Percentiles rank a stretch among this genome's conserved stretches.
Conservation (phyloP, 2,797 vertebrate genomes). For the Acomys russatus region DNA sequence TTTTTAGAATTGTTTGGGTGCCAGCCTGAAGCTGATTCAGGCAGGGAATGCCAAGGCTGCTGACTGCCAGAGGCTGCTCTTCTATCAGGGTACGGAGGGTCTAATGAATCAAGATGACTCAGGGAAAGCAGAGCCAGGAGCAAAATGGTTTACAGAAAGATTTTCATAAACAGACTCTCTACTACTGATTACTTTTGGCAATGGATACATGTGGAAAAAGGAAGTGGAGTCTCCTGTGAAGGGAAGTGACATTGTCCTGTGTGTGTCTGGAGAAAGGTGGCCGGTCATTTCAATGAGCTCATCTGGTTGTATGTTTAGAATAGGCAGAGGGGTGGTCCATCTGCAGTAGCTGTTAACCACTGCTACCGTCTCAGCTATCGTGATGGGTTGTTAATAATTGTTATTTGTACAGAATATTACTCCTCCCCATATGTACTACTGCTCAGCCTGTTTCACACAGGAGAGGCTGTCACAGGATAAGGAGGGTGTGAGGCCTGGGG, state of each 20-base stretch:
- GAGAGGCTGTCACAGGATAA: background rate
- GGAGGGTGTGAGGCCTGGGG: background rate
- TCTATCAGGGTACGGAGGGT: background rate
- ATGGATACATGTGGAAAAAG: background rate
- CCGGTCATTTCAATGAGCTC: background rate
- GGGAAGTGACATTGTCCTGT: background rate
- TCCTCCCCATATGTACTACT: too few relatives aligned
- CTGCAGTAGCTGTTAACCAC: background rate
- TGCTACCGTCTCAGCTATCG: rapidly evolving
- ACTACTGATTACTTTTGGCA: background rate
- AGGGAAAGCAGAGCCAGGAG: slow-evolving; percentile 38
- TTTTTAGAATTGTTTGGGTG: slow-evolving; percentile 67
- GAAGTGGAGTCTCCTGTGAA: background rate
- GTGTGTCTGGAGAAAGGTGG: background rate
- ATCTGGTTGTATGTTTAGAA: background rate
- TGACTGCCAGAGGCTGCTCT: slow-evolving; percentile 52
- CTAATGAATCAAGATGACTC: slow-evolving; percentile 67
- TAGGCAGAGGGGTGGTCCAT: background rate
- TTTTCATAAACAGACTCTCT: background rate
- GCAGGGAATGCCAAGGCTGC: background rate
- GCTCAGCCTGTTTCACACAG: background rate
- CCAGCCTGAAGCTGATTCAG: slow-evolving; percentile 35
- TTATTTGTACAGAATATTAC: background rate
- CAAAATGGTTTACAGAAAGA: background rate
- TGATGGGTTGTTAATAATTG: too few relatives aligned